These are phyloP conservation scores for Drosophila obscura DNA, from an alignment of 1,140 invertebrate genomes.

Conservation along the genomic window DNA sequence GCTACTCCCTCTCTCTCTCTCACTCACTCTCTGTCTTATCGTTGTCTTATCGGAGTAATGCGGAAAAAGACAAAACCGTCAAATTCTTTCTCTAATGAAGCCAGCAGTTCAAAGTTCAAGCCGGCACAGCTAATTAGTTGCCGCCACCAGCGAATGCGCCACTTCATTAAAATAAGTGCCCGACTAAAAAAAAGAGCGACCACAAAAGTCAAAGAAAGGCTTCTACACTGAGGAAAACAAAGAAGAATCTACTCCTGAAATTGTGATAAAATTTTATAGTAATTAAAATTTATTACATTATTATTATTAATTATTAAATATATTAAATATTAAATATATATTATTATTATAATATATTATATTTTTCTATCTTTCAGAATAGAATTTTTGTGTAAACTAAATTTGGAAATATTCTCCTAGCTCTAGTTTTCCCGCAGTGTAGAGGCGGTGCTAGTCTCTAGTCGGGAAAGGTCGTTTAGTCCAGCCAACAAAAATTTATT, in stretches of 20 bases:
- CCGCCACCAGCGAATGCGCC: conserved; percentile 2
- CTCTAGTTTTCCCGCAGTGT: neutral
- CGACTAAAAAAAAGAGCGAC: conserved; percentile 13
- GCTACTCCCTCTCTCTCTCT: neutral
- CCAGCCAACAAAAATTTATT: conserved; percentile 71
- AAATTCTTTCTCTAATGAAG: conserved; percentile 70
- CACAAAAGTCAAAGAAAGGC: neutral
- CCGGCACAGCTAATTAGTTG: conserved; percentile 67
- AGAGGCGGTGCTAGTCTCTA: conserved; percentile 1
- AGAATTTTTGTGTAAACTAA: neutral
- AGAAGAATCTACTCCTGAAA: no score
- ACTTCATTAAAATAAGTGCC: conserved; percentile 70
- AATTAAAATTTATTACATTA: no score
- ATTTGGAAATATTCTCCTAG: no score
- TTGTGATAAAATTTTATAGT: no score
- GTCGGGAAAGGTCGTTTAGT: conserved; percentile 44
- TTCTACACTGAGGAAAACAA: neutral
- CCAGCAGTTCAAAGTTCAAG: conserved; percentile 71
- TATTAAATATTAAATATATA: no score
- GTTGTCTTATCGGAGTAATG: conserved; percentile 43
- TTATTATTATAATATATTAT: no score
- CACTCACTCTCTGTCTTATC: conserved; percentile 42
- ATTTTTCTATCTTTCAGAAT: no score
- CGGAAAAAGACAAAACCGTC: conserved; percentile 26
- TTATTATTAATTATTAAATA: no score